Conservation (phyloP, 2,888 invertebrate genomes). For the Lordiphosa fenestrarum region DNA sequence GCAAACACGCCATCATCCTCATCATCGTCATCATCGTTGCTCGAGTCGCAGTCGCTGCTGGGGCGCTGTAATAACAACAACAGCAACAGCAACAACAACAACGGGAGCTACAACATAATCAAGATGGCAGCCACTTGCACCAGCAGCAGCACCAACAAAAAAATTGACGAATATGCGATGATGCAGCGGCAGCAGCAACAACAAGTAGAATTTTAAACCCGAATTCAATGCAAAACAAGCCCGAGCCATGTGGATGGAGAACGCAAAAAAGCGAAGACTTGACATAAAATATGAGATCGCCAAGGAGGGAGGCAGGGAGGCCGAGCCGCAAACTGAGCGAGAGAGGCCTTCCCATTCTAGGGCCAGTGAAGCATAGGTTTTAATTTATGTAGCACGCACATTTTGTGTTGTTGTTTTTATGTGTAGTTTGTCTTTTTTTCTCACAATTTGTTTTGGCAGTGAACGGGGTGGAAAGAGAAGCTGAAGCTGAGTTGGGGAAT, state of each 20-base stretch:
- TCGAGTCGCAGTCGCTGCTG: constrained; percentile 39
- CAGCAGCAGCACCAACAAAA: constrained; percentile 40
- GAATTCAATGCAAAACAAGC: constrained; percentile 74
- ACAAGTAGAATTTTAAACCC: constrained; percentile 71
- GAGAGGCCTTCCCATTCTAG: constrained; percentile 13
- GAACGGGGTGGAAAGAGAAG: constrained; percentile 17
- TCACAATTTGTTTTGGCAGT: constrained; percentile 72
- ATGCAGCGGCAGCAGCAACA: constrained; percentile 40
- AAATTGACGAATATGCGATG: constrained; percentile 66
- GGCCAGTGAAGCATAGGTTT: constrained; percentile 70
- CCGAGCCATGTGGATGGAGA: constrained; percentile 34
- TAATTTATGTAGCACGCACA: constrained; percentile 73
- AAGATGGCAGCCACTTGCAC: constrained; percentile 73
- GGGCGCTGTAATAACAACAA: constrained; percentile 42
- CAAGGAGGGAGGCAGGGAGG: constrained; percentile 16
- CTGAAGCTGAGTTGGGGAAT: constrained; percentile 36
- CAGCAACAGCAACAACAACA: constrained; percentile 38
- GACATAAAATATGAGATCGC: constrained; percentile 70
- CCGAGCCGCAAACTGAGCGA: constrained; percentile 21
- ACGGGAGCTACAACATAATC: constrained; percentile 66
- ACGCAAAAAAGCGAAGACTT: constrained; percentile 51
- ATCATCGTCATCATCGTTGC: constrained; percentile 51
- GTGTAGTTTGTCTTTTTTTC: constrained; percentile 55
- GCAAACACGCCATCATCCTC: constrained; percentile 75
- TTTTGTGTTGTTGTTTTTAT: constrained; percentile 61